Percentiles rank a stretch among this genome's conserved stretches.
Conservation (phyloP, 2,888 invertebrate species). For the Zaprionus bogoriensis region DNA sequence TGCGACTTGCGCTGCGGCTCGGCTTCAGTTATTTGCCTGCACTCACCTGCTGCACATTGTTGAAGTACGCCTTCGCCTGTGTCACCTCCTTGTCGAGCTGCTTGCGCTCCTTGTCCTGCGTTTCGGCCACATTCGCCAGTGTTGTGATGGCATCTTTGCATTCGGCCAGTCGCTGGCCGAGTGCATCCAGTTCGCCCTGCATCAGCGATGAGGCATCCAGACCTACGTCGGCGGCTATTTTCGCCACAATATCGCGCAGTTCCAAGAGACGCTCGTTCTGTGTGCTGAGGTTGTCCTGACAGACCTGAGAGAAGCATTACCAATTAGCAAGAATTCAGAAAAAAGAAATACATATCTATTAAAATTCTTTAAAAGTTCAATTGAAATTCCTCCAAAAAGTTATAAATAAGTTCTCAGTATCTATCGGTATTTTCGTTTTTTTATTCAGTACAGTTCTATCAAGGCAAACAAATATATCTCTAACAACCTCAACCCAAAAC, state of each 20-base stretch:
- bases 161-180: slow-evolving; percentile 89
- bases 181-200: slow-evolving; percentile 90
- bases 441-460: no score
- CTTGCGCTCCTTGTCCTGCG: slow-evolving; percentile 85
- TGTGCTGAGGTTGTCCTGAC: slow-evolving; percentile 88
- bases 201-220: slow-evolving; percentile 88
- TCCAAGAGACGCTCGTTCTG: slow-evolving; percentile 88
- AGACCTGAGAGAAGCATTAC: slow-evolving; percentile 86
- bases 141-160: slow-evolving; percentile 89
- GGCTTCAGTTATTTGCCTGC: slow-evolving; percentile 19
- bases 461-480: no score
- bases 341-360: not conserved
- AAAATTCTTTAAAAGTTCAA: no score
- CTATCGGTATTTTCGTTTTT: no score
- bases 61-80: slow-evolving; percentile 86
- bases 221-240: slow-evolving; percentile 91
- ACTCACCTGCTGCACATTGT: slow-evolving; percentile 90
- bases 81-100: slow-evolving; percentile 85
- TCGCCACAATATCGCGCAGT: slow-evolving; percentile 89
- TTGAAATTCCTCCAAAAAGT: no score
- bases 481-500: no score
- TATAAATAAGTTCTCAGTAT: no score
- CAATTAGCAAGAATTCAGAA: no score
- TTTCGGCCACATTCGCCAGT: slow-evolving; percentile 90
- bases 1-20: not conserved